These are phyloP conservation scores for Proterorhinus semilunaris DNA, from an alignment of 2,113 vertebrate genomes.

Conservation along the genomic window DNA sequence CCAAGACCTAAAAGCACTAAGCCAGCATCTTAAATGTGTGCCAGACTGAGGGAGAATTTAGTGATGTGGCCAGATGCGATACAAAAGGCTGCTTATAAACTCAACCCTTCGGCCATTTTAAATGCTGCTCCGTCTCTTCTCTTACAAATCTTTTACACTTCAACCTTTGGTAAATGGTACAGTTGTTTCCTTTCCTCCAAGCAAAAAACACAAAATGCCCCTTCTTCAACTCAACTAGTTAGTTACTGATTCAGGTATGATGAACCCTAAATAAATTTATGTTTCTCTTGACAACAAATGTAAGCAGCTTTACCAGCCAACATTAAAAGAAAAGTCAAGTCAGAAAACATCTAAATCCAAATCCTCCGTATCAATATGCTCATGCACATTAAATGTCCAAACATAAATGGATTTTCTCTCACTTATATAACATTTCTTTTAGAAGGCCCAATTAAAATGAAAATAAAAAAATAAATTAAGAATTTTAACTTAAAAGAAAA, in stretches of 20 bases:
- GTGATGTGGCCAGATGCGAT: conserved; percentile 60
- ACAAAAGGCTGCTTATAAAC: conserved; percentile 66
- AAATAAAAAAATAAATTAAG: conserved; percentile 78
- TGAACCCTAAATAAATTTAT: conserved; percentile 69
- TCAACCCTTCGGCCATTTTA: conserved; percentile 78
- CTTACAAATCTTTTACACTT: conserved; percentile 67
- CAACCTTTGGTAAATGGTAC: conserved; percentile 93
- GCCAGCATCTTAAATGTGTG: conserved; percentile 53
- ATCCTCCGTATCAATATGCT: conserved; percentile 80
- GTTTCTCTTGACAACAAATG: conserved; percentile 74
- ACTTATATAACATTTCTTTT: conserved; percentile 70
- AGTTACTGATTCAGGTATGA: conserved; percentile 70
- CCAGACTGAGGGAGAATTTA: conserved; percentile 80
- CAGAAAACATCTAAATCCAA: conserved; percentile 74
- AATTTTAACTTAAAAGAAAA: conserved; percentile 89
- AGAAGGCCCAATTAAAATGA: conserved; percentile 78
- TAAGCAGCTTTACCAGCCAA: conserved; percentile 76
- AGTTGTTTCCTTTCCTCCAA: conserved; percentile 80
- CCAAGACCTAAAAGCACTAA: conserved; percentile 62
- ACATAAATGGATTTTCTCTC: conserved; percentile 76
- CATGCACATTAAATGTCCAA: conserved; percentile 78
- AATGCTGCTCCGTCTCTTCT: conserved; percentile 65
- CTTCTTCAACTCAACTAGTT: conserved; percentile 66
- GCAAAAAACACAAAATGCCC: conserved; percentile 76
- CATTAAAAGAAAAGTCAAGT: conserved; percentile 74